Evolutionary conservation across 1,140 invertebrate species (phyloP), one percentile per base, ranked within the genome.

Genomic region (Antheraea pernyi): DNA sequence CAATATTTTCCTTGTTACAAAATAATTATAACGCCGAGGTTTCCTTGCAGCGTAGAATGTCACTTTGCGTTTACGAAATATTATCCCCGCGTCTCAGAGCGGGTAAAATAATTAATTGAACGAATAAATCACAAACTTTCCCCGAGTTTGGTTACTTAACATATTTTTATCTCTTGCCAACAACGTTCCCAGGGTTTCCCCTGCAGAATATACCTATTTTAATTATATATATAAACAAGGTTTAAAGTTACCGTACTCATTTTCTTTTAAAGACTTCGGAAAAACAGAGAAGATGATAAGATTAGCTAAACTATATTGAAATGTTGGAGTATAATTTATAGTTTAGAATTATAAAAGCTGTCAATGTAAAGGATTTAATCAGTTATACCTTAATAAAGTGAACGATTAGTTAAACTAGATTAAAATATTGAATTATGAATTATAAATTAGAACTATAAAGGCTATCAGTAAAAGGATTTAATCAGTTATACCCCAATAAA

Each of bases 41-140:
- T 53, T 13, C 16, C 16, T n/a, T 6, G 46, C 16, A 53, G 46
- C 46, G 46, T 53, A 13, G 46, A 16, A 53, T 53, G 46, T 53
- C 46, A 53, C 16, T 53, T 13, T 13, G 16, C 46, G 46, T 53
- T n/a, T 16, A 16, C 46, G 16, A 53, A 16, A 53, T 53, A 53
- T 13, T 53, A 53, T 53, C 46, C 46, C 13, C 46, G 46, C 46
- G 46, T 53, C 46, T 53, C 46, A 53, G 16, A 53, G 46, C 46
- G 46, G 46, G 46, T 53, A 53, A 53, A 53, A 53, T 53, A 53
- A 53, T 53, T 53, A 53, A 53, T 53, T 53, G 46, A 53, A 53
- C 46, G 46, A 53, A 53, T 53, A 53, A 53, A 53, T 53, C 46
- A 53, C 46, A 53, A 53, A 53, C 46, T 53, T 53, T 53, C 46